Evolutionary conservation across 2,113 vertebrate species (phyloP).

Genomic region (Hippocampus mohnikei): DNA sequence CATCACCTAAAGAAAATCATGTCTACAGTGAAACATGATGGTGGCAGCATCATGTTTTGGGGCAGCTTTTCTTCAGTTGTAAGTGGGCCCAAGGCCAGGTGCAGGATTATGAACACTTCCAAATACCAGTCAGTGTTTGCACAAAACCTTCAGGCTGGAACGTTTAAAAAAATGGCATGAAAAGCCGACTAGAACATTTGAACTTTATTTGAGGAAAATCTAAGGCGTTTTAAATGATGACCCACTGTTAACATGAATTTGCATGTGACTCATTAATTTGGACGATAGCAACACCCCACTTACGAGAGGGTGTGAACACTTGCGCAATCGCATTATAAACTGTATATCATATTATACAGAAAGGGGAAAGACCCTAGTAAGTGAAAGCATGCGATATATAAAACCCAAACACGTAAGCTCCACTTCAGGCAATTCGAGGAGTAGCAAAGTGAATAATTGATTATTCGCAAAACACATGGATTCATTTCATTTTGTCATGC

Average conservation of each 20-base stretch:
- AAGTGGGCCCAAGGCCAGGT: too few species aligned
- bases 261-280: background rate
- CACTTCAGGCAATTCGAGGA: background rate
- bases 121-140: too few species aligned
- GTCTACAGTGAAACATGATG: too few species aligned
- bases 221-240: too few species aligned
- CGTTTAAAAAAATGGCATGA: too few species aligned
- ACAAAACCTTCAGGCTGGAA: too few species aligned
- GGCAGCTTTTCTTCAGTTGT: too few species aligned
- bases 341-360: background rate
- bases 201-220: too few species aligned
- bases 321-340: background rate
- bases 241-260: background rate
- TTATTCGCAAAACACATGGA: background rate
- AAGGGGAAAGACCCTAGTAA: background rate
- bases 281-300: background rate
- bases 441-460: slow-evolving; percentile 1
- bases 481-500: slow-evolving; percentile 7
- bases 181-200: too few species aligned
- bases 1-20: too few species aligned
- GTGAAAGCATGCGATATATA: background rate
- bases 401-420: background rate
- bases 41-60: too few species aligned
- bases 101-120: too few species aligned
- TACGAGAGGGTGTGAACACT: background rate